Evolutionary conservation across 2,888 invertebrate genomes (phyloP).

Genomic region (Campoplex capitator): DNA sequence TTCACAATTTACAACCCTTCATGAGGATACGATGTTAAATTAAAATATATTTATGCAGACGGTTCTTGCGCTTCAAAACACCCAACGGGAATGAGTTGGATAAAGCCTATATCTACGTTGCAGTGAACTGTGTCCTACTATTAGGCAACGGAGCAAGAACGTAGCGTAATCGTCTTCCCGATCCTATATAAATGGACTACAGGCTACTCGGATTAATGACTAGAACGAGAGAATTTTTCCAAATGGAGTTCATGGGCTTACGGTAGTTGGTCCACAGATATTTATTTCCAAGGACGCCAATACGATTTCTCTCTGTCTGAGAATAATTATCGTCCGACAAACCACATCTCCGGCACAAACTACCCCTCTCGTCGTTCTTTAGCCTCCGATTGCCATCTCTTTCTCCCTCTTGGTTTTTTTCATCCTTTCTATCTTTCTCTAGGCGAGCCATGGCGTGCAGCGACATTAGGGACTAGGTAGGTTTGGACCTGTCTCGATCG

Average conservation of each 20-base stretch:
- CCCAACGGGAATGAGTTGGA: constrained; percentile 71
- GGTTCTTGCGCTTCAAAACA: constrained; percentile 75
- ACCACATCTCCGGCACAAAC: constrained; percentile 66
- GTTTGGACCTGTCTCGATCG: constrained; percentile 77
- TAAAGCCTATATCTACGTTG: constrained; percentile 33
- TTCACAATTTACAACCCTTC: constrained; percentile 81
- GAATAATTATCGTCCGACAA: constrained; percentile 76
- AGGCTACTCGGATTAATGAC: constrained; percentile 59
- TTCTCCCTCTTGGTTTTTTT: constrained; percentile 16
- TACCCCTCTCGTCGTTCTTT: constrained; percentile 38
- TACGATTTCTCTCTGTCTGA: constrained; percentile 61
- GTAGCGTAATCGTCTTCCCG: constrained; percentile 44
- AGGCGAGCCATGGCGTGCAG: constrained; percentile 66
- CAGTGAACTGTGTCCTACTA: constrained; percentile 41
- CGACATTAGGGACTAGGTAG: constrained; percentile 76
- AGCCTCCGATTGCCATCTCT: constrained; percentile 18
- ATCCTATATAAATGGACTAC: constrained; percentile 58
- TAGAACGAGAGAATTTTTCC: constrained; percentile 60
- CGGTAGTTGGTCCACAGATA: constrained; percentile 46
- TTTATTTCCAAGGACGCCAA: constrained; percentile 64
- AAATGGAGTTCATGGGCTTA: constrained; percentile 44
- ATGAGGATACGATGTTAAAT: constrained; percentile 77
- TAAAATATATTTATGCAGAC: constrained; percentile 81
- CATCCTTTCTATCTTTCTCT: constrained; percentile 42
- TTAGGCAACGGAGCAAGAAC: constrained; percentile 1